phyloP scores from a whole-genome alignment of 1,140 invertebrate genomes.

The Telenomus remus region DNA sequence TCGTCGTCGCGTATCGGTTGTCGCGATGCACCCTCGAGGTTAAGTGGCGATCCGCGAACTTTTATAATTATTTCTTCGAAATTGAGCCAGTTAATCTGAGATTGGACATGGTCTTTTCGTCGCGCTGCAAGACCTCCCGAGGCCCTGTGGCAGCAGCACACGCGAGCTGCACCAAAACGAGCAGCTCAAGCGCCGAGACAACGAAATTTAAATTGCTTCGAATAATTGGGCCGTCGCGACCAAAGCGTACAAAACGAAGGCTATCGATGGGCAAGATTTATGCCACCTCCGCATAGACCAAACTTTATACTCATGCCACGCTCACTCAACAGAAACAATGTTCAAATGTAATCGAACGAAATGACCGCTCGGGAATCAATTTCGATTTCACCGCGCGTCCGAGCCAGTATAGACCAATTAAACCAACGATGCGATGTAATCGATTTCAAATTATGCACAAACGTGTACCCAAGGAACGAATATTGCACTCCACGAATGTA shows the following conservation, averaged over 20 bases:
- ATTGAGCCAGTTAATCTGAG: slow-evolving; percentile 59
- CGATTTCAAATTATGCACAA: slow-evolving; percentile 57
- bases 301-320: slow-evolving; percentile 51
- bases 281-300: slow-evolving; percentile 55
- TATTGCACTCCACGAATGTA: slow-evolving; percentile 37
- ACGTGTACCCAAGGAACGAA: slow-evolving; percentile 50
- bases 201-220: slow-evolving; percentile 61
- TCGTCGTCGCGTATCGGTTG: slow-evolving; percentile 57
- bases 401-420: slow-evolving; percentile 54
- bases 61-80: slow-evolving; percentile 64
- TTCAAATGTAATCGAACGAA: slow-evolving; percentile 51
- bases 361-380: slow-evolving; percentile 50
- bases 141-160: slow-evolving; percentile 38
- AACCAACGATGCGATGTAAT: slow-evolving; percentile 53
- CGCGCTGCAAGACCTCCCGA: slow-evolving; percentile 49
- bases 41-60: slow-evolving; percentile 63
- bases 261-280: slow-evolving; percentile 55
- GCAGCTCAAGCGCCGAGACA: slow-evolving; percentile 45
- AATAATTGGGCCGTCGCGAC: slow-evolving; percentile 59
- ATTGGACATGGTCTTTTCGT: slow-evolving; percentile 58
- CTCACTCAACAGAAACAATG: slow-evolving; percentile 49
- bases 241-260: slow-evolving; percentile 44
- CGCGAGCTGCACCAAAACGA: slow-evolving; percentile 40
- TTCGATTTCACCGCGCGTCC: slow-evolving; percentile 43
- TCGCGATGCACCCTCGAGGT: slow-evolving; percentile 61